These are phyloP conservation scores for Poecilus cupreus DNA, from an alignment of 2,888 invertebrate species.

Conservation along the genomic window DNA sequence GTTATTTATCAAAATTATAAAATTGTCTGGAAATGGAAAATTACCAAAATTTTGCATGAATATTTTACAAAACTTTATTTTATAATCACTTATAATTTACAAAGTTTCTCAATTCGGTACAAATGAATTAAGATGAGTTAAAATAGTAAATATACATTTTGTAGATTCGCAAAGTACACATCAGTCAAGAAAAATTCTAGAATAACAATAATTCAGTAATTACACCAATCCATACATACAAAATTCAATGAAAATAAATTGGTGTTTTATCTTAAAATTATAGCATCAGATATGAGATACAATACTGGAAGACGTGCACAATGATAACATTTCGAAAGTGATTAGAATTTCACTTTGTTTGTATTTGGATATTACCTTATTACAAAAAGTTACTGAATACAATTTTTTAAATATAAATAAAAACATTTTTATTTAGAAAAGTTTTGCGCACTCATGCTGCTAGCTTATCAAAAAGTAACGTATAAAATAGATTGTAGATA, in stretches of 20 bases:
- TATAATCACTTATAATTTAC: conserved; percentile 32
- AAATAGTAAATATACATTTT: background rate
- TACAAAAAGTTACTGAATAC: too few relatives aligned
- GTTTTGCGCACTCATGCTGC: background rate
- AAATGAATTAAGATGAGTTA: background rate
- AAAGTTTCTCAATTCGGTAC: background rate
- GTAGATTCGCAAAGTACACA: background rate
- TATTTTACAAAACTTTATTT: conserved; percentile 41
- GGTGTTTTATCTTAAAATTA: background rate
- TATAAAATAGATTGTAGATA: background rate
- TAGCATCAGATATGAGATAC: conserved; percentile 8
- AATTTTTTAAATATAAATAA: too few relatives aligned
- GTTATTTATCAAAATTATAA: too few relatives aligned
- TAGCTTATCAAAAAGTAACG: background rate
- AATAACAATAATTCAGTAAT: too few relatives aligned
- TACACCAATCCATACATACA: too few relatives aligned
- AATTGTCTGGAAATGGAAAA: too few relatives aligned
- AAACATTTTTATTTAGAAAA: background rate
- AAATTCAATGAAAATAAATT: background rate
- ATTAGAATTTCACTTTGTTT: background rate
- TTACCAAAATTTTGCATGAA: too few relatives aligned
- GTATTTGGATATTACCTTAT: background rate
- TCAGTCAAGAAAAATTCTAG: background rate
- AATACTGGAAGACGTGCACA: conserved; percentile 43
- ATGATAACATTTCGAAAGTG: conserved; percentile 29